Evolutionary conservation across 2,113 vertebrate species (phyloP), one percentile per base, ranked within the genome.

Genomic region (Bagarius yarrelli): DNA sequence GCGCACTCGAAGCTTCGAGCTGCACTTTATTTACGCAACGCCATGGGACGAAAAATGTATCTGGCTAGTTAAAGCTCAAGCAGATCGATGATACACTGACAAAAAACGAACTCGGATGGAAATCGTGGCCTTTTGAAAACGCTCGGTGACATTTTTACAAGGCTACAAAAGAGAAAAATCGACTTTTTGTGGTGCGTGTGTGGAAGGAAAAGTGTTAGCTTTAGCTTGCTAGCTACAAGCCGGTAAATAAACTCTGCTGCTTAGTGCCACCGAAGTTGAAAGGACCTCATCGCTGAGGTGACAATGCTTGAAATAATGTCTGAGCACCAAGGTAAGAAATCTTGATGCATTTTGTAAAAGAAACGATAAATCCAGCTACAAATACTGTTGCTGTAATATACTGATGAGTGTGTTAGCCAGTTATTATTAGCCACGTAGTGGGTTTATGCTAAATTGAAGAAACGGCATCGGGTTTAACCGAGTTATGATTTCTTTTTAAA

Each of bases 271-370:
- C 77, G 50, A 84, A 81, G 86, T 86, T 86, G 81, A 87, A 84
- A 86, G 91, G 89, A 85, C 90, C 89, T 90, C 81, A 85, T 82
- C 85, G 91, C 78, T 83, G 87, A 89, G 90, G 90, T 89, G 91
- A 94, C 93, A 93, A 94, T 94, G 93, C 92, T 94, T 76, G 92
- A 92, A 90, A 93, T 94, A 91, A 94, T 94, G 93, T 93, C 93
- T 61, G 93, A 94, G 81, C 93, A 94, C 89, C 93, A 94, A 93
- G 93, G 93, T 94, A 90, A 80, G 81, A 55, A 5, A 30, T 5
- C 4, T 0, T n/a, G 8, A 23, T 8, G 32, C 27, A 18, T 11
- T 27, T 53, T 30, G 9, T 30, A 4, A 50, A 4, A 14, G 0
- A 8, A 13, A 14, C 5, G 5, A 2, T 14, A 34, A 11, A 18